Percentiles rank a stretch among this genome's conserved stretches.
Conservation (phyloP, 2,113 vertebrate species). For the Balaenoptera acutorostrata region DNA sequence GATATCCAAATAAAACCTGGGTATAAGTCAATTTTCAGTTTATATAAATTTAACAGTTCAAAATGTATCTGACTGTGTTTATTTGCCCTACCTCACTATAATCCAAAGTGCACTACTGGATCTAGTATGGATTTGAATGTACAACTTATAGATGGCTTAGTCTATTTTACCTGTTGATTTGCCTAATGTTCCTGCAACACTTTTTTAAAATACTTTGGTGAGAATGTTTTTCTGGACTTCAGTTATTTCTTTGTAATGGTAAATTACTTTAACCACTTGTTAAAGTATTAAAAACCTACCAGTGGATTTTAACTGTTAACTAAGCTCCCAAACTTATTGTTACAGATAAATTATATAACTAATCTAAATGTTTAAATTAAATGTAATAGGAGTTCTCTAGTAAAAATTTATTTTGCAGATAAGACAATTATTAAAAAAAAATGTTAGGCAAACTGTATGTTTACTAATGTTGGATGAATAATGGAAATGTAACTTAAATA, state of each 20-base stretch:
- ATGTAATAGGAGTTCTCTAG: constrained; percentile 34
- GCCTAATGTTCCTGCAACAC: background rate
- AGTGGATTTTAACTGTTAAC: constrained; percentile 44
- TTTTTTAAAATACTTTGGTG: background rate
- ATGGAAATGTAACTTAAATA: constrained; percentile 39
- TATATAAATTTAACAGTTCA: constrained; percentile 41
- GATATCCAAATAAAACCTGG: constrained; percentile 42
- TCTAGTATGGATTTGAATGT: constrained; percentile 57
- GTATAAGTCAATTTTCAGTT: constrained; percentile 48
- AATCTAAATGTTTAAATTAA: constrained; percentile 31
- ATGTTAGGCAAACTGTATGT: constrained; percentile 20
- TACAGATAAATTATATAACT: constrained; percentile 30
- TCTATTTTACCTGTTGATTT: constrained; percentile 38
- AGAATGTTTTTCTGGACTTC: constrained; percentile 19
- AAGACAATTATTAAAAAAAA: constrained; percentile 12
- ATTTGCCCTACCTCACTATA: constrained; percentile 64
- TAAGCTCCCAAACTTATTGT: background rate
- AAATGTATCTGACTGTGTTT: constrained; percentile 36
- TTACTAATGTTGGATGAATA: constrained; percentile 47
- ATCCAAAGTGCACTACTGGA: constrained; percentile 58
- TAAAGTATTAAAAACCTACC: constrained; percentile 13
- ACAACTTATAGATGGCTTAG: constrained; percentile 7
- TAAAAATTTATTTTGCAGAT: constrained; percentile 50
- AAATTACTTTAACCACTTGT: constrained; percentile 27
- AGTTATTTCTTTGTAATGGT: constrained; percentile 16